These are phyloP conservation scores for Helicoverpa armigera DNA, from an alignment of 1,140 invertebrate genomes.

Conservation along the genomic window DNA sequence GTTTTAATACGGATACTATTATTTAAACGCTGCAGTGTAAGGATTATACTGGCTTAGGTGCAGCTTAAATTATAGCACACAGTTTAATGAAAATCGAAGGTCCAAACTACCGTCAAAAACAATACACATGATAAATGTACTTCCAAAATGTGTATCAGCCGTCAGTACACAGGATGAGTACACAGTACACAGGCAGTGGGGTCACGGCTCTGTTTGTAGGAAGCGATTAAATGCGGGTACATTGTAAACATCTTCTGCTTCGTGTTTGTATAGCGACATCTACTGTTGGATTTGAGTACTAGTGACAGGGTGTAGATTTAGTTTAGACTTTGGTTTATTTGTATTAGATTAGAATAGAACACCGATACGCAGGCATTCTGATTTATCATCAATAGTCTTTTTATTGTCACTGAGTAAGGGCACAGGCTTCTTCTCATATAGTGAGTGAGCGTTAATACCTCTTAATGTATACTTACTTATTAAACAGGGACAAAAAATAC, in stretches of 20 bases:
- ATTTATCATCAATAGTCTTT: no score
- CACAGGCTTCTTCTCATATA: no score
- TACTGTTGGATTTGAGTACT: neutral
- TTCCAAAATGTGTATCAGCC: conserved; percentile 4
- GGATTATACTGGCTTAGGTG: no score
- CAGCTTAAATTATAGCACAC: no score
- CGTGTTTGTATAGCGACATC: conserved; percentile 53
- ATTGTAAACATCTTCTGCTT: conserved; percentile 65
- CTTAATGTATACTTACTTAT: no score
- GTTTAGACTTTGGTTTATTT: neutral
- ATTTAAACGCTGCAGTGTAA: no score
- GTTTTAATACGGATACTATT: no score
- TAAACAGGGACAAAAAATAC: no score
- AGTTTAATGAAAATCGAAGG: no score
- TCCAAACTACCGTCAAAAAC: neutral
- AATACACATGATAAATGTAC: neutral
- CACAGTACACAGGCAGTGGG: conserved; percentile 18
- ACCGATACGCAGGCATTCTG: no score
- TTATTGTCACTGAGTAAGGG: no score
- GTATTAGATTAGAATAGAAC: neutral
- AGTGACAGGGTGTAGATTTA: neutral
- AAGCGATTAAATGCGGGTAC: conserved; percentile 65
- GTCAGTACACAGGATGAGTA: conserved; percentile 13
- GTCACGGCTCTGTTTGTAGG: conserved; percentile 34
- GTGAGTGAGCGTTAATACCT: no score